Evolutionary conservation across 2,888 invertebrate species (phyloP), one percentile per base, ranked within the genome.

Genomic region (Meteorus cinctellus): DNA sequence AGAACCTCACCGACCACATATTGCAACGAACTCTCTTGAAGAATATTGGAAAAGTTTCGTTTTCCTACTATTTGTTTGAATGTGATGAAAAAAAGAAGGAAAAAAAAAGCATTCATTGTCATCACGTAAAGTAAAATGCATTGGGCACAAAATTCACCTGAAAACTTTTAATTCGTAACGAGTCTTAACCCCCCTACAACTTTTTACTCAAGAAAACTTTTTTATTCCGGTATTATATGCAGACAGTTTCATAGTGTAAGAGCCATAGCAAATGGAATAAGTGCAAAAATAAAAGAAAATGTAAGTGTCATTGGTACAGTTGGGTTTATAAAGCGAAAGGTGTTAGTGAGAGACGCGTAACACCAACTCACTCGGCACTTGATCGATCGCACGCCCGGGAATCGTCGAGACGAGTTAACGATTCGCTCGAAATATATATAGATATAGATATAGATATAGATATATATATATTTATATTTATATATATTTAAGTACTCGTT

Each of bases 31-130:
- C 19, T 31, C n/a, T 12, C 19, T 68, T 48, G n/a, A 41, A 62
- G 62, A 60, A 71, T 71, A 71, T 71, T 71, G 45, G 45, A 60
- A 71, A 71, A 71, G 62, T 71, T 71, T 70, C 34, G 31, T 70
- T 41, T 41, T 59, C 70, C 24, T 24, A 41, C 14, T 24, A n/a
- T 48, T 31, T 12, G 59, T 62, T 62, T 36, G 69, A 29, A 70
- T 19, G 34, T 55, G 12, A 12, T 8, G 8, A 8, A 41, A 12
- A 41, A 12, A 41, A 1, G 24, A 24, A 24, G 1, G 1, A 41
- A 41, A 41, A 8, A 41, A 12, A 71, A 71, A 71, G 62, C 62
- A 62, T 71, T 60, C 62, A 71, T 71, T 27, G 62, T 24, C 24
- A 60, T 60, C 24, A 41, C 62, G n/a, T 27, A 24, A 45, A 36